Conservation (phyloP, 2,888 invertebrate species). For the Pheosia tremula region DNA sequence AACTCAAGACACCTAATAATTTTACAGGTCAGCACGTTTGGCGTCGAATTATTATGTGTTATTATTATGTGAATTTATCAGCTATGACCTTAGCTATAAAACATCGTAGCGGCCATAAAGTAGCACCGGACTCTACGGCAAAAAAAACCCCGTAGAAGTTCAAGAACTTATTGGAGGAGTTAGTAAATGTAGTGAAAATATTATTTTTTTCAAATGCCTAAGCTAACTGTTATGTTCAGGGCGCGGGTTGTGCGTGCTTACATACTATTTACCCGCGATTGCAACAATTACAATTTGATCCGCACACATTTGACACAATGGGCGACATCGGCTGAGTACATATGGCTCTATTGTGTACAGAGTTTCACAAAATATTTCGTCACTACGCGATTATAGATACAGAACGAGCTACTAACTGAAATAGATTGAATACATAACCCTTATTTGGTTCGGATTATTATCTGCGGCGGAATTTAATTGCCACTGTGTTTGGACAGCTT, state of each 20-base stretch:
- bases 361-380: constrained; percentile 65
- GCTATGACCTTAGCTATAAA: no score
- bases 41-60: no score
- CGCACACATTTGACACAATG: constrained; percentile 63
- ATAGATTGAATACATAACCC: constrained; percentile 12
- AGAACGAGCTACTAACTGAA: constrained; percentile 27
- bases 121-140: no score
- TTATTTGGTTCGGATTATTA: neutral
- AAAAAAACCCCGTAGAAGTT: no score
- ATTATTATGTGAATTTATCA: no score
- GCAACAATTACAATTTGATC: constrained; percentile 67
- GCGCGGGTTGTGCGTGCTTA: constrained; percentile 4
- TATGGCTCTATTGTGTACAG: constrained; percentile 60
- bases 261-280: constrained; percentile 31
- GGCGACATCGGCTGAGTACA: constrained; percentile 61
- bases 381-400: constrained; percentile 55
- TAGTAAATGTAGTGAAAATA: no score
- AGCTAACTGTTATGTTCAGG: neutral
- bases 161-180: no score
- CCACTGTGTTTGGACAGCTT: neutral
- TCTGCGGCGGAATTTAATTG: neutral
- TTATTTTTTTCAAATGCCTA: no score
- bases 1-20: neutral
- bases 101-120: no score
- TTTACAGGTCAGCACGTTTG: neutral